phyloP scores from a whole-genome alignment of 2,797 vertebrate genomes.

The Podarcis siculus region DNA sequence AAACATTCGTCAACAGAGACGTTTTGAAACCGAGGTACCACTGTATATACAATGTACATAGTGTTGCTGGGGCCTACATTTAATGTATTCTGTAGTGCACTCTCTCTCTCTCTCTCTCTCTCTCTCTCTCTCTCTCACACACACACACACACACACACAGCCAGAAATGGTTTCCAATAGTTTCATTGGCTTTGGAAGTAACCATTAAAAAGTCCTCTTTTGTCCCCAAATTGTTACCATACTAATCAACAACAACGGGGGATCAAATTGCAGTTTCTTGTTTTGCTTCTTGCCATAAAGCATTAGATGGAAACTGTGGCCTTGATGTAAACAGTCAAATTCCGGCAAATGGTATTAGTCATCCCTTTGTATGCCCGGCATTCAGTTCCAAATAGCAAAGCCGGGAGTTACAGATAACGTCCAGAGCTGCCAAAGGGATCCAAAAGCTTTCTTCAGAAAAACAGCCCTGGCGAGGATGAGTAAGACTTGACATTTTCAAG shows the following conservation, averaged over 20 bases:
- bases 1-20: too few relatives aligned
- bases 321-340: slow-evolving; percentile 78
- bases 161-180: slow-evolving; percentile 1
- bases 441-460: slow-evolving; percentile 74
- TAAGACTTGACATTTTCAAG: slow-evolving; percentile 81
- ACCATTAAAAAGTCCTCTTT: slow-evolving; percentile 33
- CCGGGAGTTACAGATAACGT: slow-evolving; percentile 60
- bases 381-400: slow-evolving; percentile 76
- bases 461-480: slow-evolving; percentile 68
- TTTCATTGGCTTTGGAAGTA: slow-evolving; percentile 44
- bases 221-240: slow-evolving; percentile 39
- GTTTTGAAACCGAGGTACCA: too few relatives aligned
- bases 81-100: too few relatives aligned
- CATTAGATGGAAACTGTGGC: slow-evolving; percentile 74
- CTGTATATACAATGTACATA: too few relatives aligned
- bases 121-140: too few relatives aligned
- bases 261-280: slow-evolving; percentile 51
- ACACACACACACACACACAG: neutral
- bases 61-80: too few relatives aligned
- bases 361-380: slow-evolving; percentile 74
- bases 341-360: slow-evolving; percentile 81
- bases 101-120: too few relatives aligned
- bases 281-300: slow-evolving; percentile 72
- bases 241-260: slow-evolving; percentile 59
- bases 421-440: slow-evolving; percentile 72